Conservation (phyloP, 2,797 vertebrate genomes). For the Bovichtus diacanthus region DNA sequence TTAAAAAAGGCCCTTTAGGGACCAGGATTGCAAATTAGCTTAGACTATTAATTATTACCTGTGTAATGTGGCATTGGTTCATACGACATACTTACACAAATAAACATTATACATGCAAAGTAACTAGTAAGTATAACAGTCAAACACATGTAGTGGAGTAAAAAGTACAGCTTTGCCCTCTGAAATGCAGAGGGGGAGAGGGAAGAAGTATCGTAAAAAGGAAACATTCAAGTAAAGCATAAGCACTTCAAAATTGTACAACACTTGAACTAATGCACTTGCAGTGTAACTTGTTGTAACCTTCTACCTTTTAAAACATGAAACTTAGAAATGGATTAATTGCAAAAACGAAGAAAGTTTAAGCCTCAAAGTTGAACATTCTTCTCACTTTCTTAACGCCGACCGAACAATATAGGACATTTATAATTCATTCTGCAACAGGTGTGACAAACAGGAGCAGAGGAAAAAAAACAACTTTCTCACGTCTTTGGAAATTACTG, state of each 20-base stretch:
- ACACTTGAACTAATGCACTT: constrained; percentile 4
- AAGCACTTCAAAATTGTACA: background rate
- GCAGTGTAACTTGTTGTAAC: too few relatives aligned
- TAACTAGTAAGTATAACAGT: background rate
- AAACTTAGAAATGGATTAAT: constrained; percentile 10
- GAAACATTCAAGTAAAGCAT: background rate
- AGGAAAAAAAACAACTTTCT: constrained; percentile 60
- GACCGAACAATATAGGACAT: background rate
- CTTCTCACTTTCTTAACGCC: too few relatives aligned
- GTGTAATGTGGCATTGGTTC: background rate
- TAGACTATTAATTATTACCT: background rate
- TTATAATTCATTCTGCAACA: constrained; percentile 23
- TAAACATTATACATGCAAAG: background rate
- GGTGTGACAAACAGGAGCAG: constrained; percentile 39
- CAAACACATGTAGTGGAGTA: background rate
- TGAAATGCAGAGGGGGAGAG: background rate
- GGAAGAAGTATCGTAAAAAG: background rate
- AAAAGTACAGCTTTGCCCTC: background rate
- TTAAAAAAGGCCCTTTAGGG: background rate
- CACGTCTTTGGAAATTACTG: constrained; percentile 65
- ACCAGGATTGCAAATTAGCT: background rate
- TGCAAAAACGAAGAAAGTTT: background rate
- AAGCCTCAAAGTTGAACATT: constrained; percentile 1
- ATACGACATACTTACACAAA: too few relatives aligned
- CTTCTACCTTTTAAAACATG: background rate